Evolutionary conservation across 2,113 vertebrate genomes (phyloP), one percentile per base, ranked within the genome.

Genomic region (Chloropsis cyanopogon): DNA sequence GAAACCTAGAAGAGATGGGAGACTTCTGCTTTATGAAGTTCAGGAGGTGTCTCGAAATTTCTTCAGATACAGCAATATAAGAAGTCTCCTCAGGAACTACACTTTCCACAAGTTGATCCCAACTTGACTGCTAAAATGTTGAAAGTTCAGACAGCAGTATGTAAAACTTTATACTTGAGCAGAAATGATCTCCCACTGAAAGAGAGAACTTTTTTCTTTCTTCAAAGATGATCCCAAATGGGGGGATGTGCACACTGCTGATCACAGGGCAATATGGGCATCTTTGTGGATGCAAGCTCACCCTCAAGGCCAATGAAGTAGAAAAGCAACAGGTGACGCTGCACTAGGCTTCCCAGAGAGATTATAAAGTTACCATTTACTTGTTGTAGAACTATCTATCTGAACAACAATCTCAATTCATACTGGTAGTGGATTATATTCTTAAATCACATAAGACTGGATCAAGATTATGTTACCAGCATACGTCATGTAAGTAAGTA

Each of bases 301-400:
- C 4, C 78, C 33, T 78, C 50, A 50, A 11, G 31, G 57, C 2
- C 46, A n/a, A 42, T 16, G 26, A 79, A 92, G 11, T 2, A 69
- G 63, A 79, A 86, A 78, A 90, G 39, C 29, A 94, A 64, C 14
- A 90, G 41, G 41, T n/a, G 17, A 88, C 69, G 54, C 31, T 82
- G 64, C 61, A 29, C 20, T 42, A 41, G 17, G 14, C 31, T 61
- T 53, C 24, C 41, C 59, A 53, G 39, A 39, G 20, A 69, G 42
- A 66, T 54, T 50, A 61, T 24, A 24, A 88, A 59, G 7, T 50
- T 63, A 29, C 1, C 12, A 39, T 46, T 66, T 77, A 50, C 54
- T 29, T 39, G 6, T 29, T 60, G 47, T 18, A 69, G 31, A 24
- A 20, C 49, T 42, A 49, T 18, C 39, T 66, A 26, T 65, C 41